phyloP scores from a whole-genome alignment of 35 echinoderm and acorn worm species.

The Stichopus chloronotus region DNA sequence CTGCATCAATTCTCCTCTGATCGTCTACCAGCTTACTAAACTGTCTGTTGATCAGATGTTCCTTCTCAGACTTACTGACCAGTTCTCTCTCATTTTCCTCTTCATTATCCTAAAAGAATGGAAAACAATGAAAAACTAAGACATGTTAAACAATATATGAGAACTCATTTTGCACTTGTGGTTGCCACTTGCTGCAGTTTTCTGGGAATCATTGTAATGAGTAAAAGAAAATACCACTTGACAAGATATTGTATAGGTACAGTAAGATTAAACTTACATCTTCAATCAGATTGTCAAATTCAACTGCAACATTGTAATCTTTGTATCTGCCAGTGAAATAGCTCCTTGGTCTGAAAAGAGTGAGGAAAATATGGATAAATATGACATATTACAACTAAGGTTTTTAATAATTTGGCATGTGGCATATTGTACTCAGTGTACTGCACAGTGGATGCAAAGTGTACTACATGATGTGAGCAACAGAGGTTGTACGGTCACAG shows the following conservation, averaged over 20 bases:
- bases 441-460: neutral
- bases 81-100: conserved; percentile 35
- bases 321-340: conserved; percentile 78
- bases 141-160: neutral
- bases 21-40: conserved; percentile 76
- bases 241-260: no score
- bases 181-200: no score
- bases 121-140: neutral
- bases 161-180: no score
- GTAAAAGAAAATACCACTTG: no score
- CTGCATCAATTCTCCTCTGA: conserved; percentile 78
- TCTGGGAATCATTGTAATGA: no score
- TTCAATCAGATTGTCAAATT: conserved; percentile 95
- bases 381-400: neutral
- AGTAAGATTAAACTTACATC: conserved; percentile 82
- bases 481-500: neutral
- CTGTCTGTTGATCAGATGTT: conserved; percentile 69
- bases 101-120: conserved; percentile 52
- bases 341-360: conserved; percentile 52
- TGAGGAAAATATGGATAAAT: no score
- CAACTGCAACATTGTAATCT: conserved; percentile 77
- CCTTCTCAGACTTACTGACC: conserved; percentile 74
- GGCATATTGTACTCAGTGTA: neutral
- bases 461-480: neutral
- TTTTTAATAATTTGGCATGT: neutral